Evolutionary conservation across 2,888 invertebrate species (phyloP).

Genomic region (Pseudeuparius sepicola): DNA sequence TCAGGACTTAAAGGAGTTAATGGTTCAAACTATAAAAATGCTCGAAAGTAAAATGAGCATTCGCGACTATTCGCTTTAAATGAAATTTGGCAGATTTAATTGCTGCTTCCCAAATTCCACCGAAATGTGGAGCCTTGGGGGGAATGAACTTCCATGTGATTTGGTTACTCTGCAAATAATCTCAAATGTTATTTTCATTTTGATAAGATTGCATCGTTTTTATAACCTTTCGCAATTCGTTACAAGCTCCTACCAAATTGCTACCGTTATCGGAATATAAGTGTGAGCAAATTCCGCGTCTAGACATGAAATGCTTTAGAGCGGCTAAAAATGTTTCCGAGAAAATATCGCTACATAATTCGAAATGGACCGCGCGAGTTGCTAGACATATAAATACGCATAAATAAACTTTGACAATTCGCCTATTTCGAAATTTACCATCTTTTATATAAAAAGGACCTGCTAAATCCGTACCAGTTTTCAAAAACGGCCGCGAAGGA

Average conservation of each 20-base stretch:
- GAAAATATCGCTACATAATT: too few relatives aligned
- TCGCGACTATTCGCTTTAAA: constrained; percentile 10
- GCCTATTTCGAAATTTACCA: constrained; percentile 3
- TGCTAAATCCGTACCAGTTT: constrained; percentile 8
- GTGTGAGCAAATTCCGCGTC: constrained; percentile 6
- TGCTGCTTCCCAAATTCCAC: constrained; percentile 13
- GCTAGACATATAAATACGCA: constrained; percentile 12
- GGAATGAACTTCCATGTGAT: constrained; percentile 12
- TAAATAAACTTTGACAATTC: constrained; percentile 9
- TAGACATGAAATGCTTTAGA: constrained; percentile 7
- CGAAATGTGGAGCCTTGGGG: constrained; percentile 11
- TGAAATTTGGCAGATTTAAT: constrained; percentile 13
- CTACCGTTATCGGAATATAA: constrained; percentile 12
- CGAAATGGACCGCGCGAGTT: constrained; percentile 5
- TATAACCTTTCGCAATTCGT: constrained; percentile 7
- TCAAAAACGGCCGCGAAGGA: constrained; percentile 13
- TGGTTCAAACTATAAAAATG: constrained; percentile 13
- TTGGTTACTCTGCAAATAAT: constrained; percentile 6
- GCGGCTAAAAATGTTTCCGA: constrained; percentile 10
- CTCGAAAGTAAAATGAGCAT: constrained; percentile 11
- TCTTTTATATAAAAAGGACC: constrained; percentile 7
- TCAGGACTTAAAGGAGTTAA: constrained; percentile 9
- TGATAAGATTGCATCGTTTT: too few relatives aligned
- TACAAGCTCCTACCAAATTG: constrained; percentile 12
- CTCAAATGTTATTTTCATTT: constrained; percentile 4